These are phyloP conservation scores for Nycticryphes semicollaris DNA, from an alignment of 2,113 vertebrate genomes.

Conservation along the genomic window DNA sequence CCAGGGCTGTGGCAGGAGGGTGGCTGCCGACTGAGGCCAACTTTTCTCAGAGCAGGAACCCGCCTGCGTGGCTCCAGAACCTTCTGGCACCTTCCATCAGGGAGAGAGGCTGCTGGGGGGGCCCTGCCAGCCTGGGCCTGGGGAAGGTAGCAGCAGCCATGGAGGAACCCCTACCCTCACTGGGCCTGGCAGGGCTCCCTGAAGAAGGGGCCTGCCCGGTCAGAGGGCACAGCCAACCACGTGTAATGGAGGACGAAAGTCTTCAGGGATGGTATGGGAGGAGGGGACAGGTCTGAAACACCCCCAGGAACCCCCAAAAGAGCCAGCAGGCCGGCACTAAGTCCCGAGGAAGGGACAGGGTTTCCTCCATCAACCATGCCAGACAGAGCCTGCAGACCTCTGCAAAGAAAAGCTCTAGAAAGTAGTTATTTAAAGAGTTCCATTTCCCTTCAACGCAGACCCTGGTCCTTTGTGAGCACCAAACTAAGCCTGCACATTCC, in stretches of 20 bases:
- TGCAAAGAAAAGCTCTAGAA: constrained; percentile 14
- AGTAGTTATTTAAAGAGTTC: constrained; percentile 44
- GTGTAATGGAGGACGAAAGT: rapidly evolving
- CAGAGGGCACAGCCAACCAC: rapidly evolving
- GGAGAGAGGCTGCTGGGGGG: rapidly evolving
- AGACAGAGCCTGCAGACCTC: not conserved
- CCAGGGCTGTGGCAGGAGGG: not conserved
- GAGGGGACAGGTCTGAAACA: not conserved
- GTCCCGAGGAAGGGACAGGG: rapidly evolving
- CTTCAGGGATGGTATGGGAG: not conserved
- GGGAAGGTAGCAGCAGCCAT: rapidly evolving
- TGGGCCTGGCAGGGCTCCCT: not conserved
- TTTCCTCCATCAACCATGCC: not conserved
- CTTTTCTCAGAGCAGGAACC: not conserved
- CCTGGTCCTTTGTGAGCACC: constrained; percentile 21
- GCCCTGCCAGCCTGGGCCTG: rapidly evolving
- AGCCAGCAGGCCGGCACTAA: rapidly evolving
- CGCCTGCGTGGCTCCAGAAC: rapidly evolving
- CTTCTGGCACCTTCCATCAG: not conserved
- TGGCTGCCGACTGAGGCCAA: rapidly evolving
- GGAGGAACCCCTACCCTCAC: not conserved
- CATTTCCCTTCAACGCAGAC: not conserved
- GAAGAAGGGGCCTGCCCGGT: not conserved
- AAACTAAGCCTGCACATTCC: constrained; percentile 9
- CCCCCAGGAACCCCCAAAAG: not conserved